Evolutionary conservation across 2,113 vertebrate genomes (phyloP), one percentile per base, ranked within the genome.

Genomic region (Toxostoma redivivum): DNA sequence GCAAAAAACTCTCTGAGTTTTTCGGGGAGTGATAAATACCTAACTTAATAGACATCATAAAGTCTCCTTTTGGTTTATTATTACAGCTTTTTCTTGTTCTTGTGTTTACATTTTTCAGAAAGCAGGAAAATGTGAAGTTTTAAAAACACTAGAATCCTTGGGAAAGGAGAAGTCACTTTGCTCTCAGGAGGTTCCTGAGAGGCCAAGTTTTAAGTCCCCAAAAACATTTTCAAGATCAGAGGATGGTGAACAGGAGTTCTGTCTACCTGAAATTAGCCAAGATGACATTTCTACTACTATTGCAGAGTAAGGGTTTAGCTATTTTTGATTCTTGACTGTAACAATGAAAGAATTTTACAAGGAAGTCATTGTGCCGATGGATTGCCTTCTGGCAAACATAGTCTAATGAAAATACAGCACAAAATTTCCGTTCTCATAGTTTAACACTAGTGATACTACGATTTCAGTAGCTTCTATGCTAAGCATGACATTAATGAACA

Each of bases 101-200:
- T 56, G 11, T 87, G n/a, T 81, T 77, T 40, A 17, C 44, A 2
- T 78, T 79, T 95, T 96, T 50, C 94, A 98, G 98, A 89, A 94
- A 88, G 44, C 58, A 60, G 45, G 44, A 97, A 91, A 88, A 72
- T 22, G 35, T 42, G 64, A 81, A 72, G 62, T 53, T 22, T 28
- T 79, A 53, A 56, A 78, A 8, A 74, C 86, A 9, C 7, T 71
- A 38, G 69, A 92, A 71, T 37, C 65, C 66, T 79, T 92, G 69
- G 90, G n/a, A 95, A 94, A 95, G 53, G 77, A 94, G 23, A 81
- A 82, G 15, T 58, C 69, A 44, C 45, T 45, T 53, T 33, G 5
- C 54, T 60, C n/a, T 33, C 25, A 44, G 42, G 60, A 90, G 12
- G 56, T 65, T 79, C 67, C 80, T 95, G 51, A 74, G 40, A 72